These are phyloP conservation scores for Notolabrus celidotus DNA, from an alignment of 2,797 vertebrate species.

Conservation along the genomic window DNA sequence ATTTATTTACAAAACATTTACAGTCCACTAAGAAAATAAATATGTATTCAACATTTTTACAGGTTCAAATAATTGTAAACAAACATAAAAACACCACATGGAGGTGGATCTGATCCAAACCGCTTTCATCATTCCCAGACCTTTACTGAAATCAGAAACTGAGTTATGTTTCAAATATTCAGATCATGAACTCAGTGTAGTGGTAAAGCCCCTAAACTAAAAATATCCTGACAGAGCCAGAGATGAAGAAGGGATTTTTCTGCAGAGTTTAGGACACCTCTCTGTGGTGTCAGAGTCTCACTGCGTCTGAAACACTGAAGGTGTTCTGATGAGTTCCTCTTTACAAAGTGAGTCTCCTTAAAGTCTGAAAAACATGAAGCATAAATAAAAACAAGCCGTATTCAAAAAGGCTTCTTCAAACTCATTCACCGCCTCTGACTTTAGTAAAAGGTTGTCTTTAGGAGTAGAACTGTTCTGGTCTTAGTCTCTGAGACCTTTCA, in stretches of 20 bases:
- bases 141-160: slow-evolving; percentile 13
- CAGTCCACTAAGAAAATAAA: slow-evolving; percentile 75
- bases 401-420: not conserved
- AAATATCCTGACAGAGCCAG: not conserved
- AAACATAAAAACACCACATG: slow-evolving; percentile 1
- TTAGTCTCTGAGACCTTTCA: too few species aligned
- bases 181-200: not conserved
- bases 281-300: too few species aligned
- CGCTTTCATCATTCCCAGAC: not conserved
- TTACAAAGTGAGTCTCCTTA: not conserved
- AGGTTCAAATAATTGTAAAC: slow-evolving; percentile 54
- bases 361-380: not conserved
- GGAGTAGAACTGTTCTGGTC: too few species aligned
- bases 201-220: not conserved
- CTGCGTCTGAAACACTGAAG: not conserved
- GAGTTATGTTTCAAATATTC: not conserved
- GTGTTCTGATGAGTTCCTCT: not conserved
- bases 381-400: slow-evolving; percentile 2
- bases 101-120: not conserved
- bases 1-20: slow-evolving; percentile 74
- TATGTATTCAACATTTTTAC: slow-evolving; percentile 68
- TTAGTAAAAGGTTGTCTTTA: too few species aligned
- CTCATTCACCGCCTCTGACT: too few species aligned
- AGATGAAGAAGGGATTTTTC: not conserved
- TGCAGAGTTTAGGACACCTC: not conserved